Base-by-base conservation (phyloP, 2,113 vertebrate genomes). In the Elgaria multicarinata region DNA sequence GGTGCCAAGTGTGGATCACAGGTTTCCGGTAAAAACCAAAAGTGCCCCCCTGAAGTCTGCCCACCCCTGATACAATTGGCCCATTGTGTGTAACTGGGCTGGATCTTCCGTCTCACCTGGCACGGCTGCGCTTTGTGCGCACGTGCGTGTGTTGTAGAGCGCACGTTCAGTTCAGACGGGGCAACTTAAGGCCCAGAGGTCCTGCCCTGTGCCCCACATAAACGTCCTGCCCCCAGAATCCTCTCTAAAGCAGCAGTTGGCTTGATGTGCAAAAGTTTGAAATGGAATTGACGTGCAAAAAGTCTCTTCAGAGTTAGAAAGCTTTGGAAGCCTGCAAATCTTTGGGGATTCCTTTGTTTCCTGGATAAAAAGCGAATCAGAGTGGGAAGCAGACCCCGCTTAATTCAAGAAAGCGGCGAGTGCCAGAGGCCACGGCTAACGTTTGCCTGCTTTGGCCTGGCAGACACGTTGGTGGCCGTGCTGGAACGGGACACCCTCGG, bases 401-500 rank as follows among this genome's bases (percentile, higher is more conserved):
- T 4, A 6, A 13, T 22, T 8, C 39, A 36, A 62, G 44, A 66
- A 89, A 62, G 39, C 3, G 33, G 0, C 7, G 1, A 1, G 85
- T 84, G 72, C 7, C 0, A 0, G 90, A 58, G 67, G 1, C 89
- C 93, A 39, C 93, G 72, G 87, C 1, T 94, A 42, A 33, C 31
- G 85, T 93, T 50, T 50, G n/a, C 0, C 88, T 87, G 0, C 93
- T 84, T 3, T 53, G 92, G 91, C 76, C 86, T 75, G 95, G 62
- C 93, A 99, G 99, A 99, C 95, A 99, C 99, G 0, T 95, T 99
- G 95, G 97, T 99, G 84, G 99, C 99, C 0, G 99, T 99, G 86
- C 93, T 99, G 96, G 99, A 99, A 97, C 96, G 99, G 62, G 99
- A 99, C 83, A 99, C 98, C 0, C 96, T 99, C 77, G 99, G 99